A percentile compares a stretch with the other conserved stretches of the same genome.
phyloP scores from a whole-genome alignment of 2,797 vertebrate genomes.

The Trachops cirrhosus region DNA sequence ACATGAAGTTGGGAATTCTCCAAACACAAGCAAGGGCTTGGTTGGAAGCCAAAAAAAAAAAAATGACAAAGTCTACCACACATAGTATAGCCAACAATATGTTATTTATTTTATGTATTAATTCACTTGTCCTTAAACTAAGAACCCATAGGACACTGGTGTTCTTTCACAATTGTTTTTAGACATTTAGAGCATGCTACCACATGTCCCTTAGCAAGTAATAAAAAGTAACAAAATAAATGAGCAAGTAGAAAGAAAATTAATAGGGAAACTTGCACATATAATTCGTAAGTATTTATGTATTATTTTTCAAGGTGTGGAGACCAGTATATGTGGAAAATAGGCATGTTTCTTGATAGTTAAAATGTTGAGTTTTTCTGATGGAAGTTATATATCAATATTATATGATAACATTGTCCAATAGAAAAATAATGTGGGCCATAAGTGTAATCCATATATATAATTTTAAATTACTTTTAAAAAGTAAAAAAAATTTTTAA shows the following conservation, averaged over 20 bases:
- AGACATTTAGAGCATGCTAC: neutral
- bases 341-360: constrained; percentile 10
- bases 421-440: neutral
- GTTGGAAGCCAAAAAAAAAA: neutral
- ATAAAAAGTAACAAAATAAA: constrained; percentile 19
- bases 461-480: constrained; percentile 24
- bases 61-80: neutral
- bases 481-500: neutral
- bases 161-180: neutral
- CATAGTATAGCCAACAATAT: neutral
- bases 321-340: neutral
- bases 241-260: neutral
- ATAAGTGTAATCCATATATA: neutral
- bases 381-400: neutral
- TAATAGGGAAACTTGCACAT: constrained; percentile 14
- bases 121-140: neutral
- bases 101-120: constrained; percentile 15
- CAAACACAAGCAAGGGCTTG: neutral
- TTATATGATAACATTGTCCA: neutral
- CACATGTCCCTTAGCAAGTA: neutral
- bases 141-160: neutral
- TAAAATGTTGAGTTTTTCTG: neutral
- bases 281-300: neutral
- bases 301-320: constrained; percentile 28
- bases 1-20: neutral